These are phyloP conservation scores for Lampris incognitus DNA, from an alignment of 2,113 vertebrate species.

Conservation along the genomic window DNA sequence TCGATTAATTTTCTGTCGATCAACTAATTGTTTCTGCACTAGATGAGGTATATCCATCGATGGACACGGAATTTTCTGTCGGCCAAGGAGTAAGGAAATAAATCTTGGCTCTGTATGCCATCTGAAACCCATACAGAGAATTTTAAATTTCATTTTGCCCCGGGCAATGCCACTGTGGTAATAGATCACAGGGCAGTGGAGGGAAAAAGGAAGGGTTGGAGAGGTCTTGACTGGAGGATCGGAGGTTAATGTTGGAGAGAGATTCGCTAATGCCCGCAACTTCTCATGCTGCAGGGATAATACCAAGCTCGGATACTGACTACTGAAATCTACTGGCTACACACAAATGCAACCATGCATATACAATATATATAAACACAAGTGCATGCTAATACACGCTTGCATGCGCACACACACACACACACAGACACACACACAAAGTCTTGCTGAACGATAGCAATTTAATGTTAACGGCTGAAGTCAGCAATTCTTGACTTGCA, in stretches of 20 bases:
- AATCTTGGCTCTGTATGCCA: too few relatives aligned
- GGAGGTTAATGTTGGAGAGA: slow-evolving; percentile 36
- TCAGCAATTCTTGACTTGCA: background rate
- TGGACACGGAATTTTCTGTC: too few relatives aligned
- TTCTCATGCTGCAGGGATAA: slow-evolving; percentile 19
- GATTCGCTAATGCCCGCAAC: slow-evolving; percentile 14
- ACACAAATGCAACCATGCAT: background rate
- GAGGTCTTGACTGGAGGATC: slow-evolving; percentile 1
- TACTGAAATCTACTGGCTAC: background rate
- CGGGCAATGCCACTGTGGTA: background rate
- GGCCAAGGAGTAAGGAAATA: too few relatives aligned
- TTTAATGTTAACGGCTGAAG: background rate
- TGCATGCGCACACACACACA: background rate
- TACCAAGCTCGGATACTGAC: slow-evolving; percentile 10
- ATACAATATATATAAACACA: too few relatives aligned
- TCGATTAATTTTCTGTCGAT: too few relatives aligned
- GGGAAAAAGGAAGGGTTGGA: slow-evolving; percentile 10
- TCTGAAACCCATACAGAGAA: too few relatives aligned
- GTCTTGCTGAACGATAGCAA: background rate
- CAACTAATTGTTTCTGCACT: too few relatives aligned
- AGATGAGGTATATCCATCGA: too few relatives aligned
- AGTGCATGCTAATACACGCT: too few relatives aligned
- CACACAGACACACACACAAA: background rate
- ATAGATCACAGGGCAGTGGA: slow-evolving; percentile 21
- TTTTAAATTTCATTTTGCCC: background rate